Percentiles rank a stretch among this genome's conserved stretches.
Conservation (phyloP, 2,888 invertebrate genomes). For the Drosophila prolongata region DNA sequence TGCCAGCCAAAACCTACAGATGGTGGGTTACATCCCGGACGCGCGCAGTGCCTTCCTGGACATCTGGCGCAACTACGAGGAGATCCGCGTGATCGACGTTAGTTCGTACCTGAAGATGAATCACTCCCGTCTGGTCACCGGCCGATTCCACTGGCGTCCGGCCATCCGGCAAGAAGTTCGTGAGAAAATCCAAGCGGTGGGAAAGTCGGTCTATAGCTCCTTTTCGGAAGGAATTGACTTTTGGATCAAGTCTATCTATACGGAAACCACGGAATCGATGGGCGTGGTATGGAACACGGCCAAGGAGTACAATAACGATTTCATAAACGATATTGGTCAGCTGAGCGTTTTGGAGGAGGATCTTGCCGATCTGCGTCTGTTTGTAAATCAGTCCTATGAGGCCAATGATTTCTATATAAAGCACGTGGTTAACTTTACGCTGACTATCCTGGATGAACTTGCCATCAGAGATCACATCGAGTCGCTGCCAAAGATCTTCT, state of each 20-base stretch:
- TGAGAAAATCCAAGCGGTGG: constrained; percentile 84
- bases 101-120: constrained; percentile 92
- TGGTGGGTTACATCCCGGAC: constrained; percentile 91
- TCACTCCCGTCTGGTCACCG: constrained; percentile 92
- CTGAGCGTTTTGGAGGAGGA: constrained; percentile 89
- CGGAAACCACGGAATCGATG: constrained; percentile 89
- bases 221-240: constrained; percentile 86
- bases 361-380: constrained; percentile 87
- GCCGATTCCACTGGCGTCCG: constrained; percentile 92
- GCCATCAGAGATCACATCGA: constrained; percentile 91
- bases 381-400: constrained; percentile 91
- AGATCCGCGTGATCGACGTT: constrained; percentile 91
- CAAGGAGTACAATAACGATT: constrained; percentile 88
- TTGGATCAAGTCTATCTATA: constrained; percentile 88
- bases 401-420: constrained; percentile 94
- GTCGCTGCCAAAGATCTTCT: constrained; percentile 91
- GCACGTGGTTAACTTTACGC: constrained; percentile 89
- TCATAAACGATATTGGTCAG: constrained; percentile 89
- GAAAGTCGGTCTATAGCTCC: constrained; percentile 85
- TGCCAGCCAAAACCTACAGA: constrained; percentile 88
- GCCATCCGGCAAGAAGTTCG: constrained; percentile 88
- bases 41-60: constrained; percentile 90
- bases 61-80: constrained; percentile 93
- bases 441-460: constrained; percentile 91
- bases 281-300: constrained; percentile 91